Conservation (phyloP, 2,113 vertebrate species). For the Numida meleagris region DNA sequence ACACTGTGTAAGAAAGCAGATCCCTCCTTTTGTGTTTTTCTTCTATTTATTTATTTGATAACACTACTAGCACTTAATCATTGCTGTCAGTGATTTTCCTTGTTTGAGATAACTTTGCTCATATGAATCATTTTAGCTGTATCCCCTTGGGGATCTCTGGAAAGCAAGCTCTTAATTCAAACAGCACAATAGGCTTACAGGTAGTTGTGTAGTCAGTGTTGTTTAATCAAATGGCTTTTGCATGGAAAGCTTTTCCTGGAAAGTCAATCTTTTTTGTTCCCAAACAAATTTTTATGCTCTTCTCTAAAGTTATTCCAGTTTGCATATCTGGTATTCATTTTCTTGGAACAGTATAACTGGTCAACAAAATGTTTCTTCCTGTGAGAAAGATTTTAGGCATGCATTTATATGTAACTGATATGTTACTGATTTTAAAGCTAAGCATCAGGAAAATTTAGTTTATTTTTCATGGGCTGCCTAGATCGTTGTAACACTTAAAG, state of each 20-base stretch:
- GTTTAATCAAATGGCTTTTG: slow-evolving; percentile 9
- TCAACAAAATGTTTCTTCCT: slow-evolving; percentile 37
- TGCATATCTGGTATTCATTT: slow-evolving; percentile 58
- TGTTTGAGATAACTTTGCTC: background rate
- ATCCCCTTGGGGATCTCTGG: background rate
- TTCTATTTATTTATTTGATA: background rate
- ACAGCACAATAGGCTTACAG: background rate
- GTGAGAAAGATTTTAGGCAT: slow-evolving; percentile 14
- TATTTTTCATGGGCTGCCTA: background rate
- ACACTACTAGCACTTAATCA: fast-evolving
- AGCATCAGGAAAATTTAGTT: background rate
- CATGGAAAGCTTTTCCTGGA: slow-evolving; percentile 25
- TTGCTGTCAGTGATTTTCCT: background rate
- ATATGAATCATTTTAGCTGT: slow-evolving; percentile 1
- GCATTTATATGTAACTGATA: slow-evolving; percentile 1
- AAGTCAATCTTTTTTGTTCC: slow-evolving; percentile 20
- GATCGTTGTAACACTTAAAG: background rate
- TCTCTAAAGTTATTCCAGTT: slow-evolving; percentile 52
- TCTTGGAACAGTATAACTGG: background rate
- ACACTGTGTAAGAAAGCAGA: background rate
- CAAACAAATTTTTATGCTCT: slow-evolving; percentile 25
- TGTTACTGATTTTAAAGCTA: background rate
- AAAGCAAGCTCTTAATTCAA: background rate
- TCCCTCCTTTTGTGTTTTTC: background rate
- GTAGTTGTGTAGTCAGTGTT: background rate